A percentile compares a stretch with the other conserved stretches of the same genome.
These are phyloP conservation scores for Acheta domesticus DNA, from an alignment of 2,888 invertebrate genomes.

Conservation along the genomic window DNA sequence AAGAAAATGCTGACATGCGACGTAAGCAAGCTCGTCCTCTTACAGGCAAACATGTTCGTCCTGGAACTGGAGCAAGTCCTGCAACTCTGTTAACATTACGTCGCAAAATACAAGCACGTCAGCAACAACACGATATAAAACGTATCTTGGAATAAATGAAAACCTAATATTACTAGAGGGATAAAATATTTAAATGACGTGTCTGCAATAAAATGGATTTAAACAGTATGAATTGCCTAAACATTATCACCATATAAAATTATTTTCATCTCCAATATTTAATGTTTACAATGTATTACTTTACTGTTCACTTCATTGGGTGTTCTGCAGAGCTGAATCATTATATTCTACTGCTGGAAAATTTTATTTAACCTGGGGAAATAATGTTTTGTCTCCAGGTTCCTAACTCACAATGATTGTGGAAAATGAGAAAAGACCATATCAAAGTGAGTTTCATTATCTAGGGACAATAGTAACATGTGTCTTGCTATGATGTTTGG, in stretches of 20 bases:
- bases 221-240: constrained; percentile 18
- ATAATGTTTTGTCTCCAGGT: too few relatives aligned
- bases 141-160: constrained; percentile 8
- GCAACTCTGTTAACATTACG: constrained; percentile 47
- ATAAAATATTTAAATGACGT: too few relatives aligned
- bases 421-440: too few relatives aligned
- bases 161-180: neutral
- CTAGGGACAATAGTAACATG: too few relatives aligned
- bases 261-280: too few relatives aligned
- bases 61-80: constrained; percentile 49
- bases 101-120: constrained; percentile 47
- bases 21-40: constrained; percentile 43
- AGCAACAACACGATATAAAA: constrained; percentile 38
- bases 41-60: constrained; percentile 48
- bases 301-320: neutral
- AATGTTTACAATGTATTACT: too few relatives aligned
- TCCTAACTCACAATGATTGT: too few relatives aligned
- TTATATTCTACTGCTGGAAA: neutral
- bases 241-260: neutral
- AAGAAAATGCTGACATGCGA: constrained; percentile 30
- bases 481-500: too few relatives aligned
- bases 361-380: neutral
- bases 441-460: too few relatives aligned
- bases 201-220: too few relatives aligned
- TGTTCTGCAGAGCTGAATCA: neutral